phyloP scores from a whole-genome alignment of 2,797 vertebrate genomes.

The Poeciliopsis infans region DNA sequence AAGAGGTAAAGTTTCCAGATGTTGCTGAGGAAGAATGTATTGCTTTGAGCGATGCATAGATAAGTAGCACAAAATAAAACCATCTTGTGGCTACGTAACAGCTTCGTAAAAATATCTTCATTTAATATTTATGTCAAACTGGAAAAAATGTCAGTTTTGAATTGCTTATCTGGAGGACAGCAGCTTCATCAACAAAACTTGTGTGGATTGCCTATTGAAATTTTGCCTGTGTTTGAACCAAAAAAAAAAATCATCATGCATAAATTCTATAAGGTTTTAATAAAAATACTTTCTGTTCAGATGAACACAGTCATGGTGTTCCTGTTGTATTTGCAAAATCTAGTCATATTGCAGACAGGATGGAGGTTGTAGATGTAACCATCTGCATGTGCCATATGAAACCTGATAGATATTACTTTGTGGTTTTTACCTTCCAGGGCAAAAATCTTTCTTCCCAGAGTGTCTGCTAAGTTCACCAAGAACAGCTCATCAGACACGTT shows the following conservation, averaged over 20 bases:
- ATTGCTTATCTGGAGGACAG: neutral
- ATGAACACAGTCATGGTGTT: neutral
- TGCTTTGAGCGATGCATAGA: neutral
- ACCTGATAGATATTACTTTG: neutral
- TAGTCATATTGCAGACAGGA: neutral
- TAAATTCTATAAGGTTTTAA: neutral
- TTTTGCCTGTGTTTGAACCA: neutral
- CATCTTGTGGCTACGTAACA: neutral
- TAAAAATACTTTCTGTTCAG: neutral
- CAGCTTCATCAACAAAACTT: neutral
- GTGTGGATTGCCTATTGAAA: neutral
- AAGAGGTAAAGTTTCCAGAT: conserved; percentile 86
- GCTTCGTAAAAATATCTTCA: neutral
- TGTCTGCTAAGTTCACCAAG: conserved; percentile 89
- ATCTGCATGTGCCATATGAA: neutral
- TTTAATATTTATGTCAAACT: neutral
- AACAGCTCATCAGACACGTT: conserved; percentile 95
- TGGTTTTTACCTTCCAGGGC: conserved; percentile 90
- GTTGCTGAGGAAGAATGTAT: conserved; percentile 81
- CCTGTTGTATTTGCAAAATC: neutral
- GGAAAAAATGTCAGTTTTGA: neutral
- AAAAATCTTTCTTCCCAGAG: conserved; percentile 93
- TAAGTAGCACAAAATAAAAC: conserved; percentile 1
- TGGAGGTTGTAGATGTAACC: neutral
- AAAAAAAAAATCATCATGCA: neutral